Percentiles rank a stretch among this genome's conserved stretches.
These are phyloP conservation scores for Meliscaeva auricollis DNA, from an alignment of 2,888 invertebrate species.

Conservation along the genomic window DNA sequence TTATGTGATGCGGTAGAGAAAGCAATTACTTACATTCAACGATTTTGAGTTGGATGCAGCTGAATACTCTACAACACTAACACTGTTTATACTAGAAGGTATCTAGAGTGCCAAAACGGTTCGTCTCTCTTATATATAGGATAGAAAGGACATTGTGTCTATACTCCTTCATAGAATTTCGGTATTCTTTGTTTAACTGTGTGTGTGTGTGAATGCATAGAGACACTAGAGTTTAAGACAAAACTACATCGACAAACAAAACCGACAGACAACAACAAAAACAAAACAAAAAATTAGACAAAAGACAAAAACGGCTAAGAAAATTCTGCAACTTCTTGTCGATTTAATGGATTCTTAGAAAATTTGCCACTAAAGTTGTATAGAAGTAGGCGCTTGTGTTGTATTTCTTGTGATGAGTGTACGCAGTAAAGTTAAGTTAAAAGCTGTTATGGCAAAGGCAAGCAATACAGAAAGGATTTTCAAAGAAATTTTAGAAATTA, in stretches of 20 bases:
- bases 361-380: slow-evolving; percentile 56
- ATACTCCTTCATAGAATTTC: slow-evolving; percentile 4
- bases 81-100: background rate
- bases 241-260: background rate
- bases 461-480: background rate
- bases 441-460: background rate
- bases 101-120: background rate
- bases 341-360: slow-evolving; percentile 65
- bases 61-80: background rate
- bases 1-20: slow-evolving; percentile 49
- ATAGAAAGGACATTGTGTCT: background rate
- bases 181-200: background rate
- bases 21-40: slow-evolving; percentile 70
- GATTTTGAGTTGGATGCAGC: slow-evolving; percentile 56
- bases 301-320: slow-evolving; percentile 14
- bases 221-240: no score
- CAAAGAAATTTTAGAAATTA: background rate
- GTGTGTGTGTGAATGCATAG: background rate
- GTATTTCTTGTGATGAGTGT: background rate
- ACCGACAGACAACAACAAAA: background rate
- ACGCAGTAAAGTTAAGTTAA: background rate
- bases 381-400: slow-evolving; percentile 5
- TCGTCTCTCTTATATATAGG: background rate
- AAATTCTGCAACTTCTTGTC: slow-evolving; percentile 51
- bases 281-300: slow-evolving; percentile 29